Conservation (phyloP, 2,888 invertebrate species). For the Eilema caniola region DNA sequence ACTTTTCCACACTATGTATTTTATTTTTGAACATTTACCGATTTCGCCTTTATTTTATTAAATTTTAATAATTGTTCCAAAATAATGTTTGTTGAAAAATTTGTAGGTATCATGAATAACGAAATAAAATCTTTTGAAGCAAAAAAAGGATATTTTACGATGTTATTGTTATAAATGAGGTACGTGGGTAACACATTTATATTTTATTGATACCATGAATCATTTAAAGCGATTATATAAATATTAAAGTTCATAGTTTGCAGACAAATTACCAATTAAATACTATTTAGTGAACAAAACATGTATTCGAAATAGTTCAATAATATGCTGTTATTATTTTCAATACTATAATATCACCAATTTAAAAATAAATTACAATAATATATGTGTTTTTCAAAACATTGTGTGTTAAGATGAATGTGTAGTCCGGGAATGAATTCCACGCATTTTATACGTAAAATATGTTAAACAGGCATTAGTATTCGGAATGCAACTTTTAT, state of each 20-base stretch:
- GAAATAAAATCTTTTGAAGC: neutral
- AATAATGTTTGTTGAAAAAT: neutral
- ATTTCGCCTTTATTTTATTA: too few species aligned
- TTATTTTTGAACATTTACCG: too few species aligned
- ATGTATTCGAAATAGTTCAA: slow-evolving; percentile 38
- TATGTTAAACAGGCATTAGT: slow-evolving; percentile 52
- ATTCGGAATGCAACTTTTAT: slow-evolving; percentile 54
- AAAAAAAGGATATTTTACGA: slow-evolving; percentile 14
- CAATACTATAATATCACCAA: slow-evolving; percentile 33
- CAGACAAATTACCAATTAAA: slow-evolving; percentile 47
- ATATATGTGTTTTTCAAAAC: slow-evolving; percentile 58
- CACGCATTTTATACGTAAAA: slow-evolving; percentile 43
- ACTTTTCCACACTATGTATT: too few species aligned
- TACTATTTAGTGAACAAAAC: slow-evolving; percentile 47
- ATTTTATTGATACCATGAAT: slow-evolving; percentile 33
- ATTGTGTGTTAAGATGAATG: slow-evolving; percentile 54
- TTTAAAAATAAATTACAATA: slow-evolving; percentile 51
- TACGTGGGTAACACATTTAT: slow-evolving; percentile 11
- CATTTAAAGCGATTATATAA: slow-evolving; percentile 44
- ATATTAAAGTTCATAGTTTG: slow-evolving; percentile 30
- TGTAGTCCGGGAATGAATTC: slow-evolving; percentile 39
- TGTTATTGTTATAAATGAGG: slow-evolving; percentile 21
- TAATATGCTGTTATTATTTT: slow-evolving; percentile 47
- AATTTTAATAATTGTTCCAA: neutral
- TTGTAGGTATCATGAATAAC: neutral